These are phyloP conservation scores for Uloborus plumipes DNA, from an alignment of 2,888 invertebrate genomes.

Conservation along the genomic window DNA sequence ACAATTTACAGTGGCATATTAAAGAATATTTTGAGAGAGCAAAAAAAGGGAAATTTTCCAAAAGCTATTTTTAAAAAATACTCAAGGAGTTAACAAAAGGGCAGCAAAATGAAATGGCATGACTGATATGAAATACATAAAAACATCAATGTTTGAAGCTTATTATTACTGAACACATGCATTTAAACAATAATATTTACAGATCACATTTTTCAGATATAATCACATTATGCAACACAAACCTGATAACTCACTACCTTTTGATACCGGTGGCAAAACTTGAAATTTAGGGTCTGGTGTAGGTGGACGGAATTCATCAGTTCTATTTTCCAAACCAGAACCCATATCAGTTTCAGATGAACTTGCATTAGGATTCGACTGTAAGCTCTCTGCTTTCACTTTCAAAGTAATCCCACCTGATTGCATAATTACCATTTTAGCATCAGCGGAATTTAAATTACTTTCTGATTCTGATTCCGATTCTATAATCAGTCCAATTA, in stretches of 20 bases:
- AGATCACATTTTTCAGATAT: no score
- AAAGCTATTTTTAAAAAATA: no score
- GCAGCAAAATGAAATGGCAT: no score
- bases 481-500: slow-evolving; percentile 29
- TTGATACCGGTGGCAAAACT: slow-evolving; percentile 80
- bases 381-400: slow-evolving; percentile 55
- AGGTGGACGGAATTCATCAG: slow-evolving; percentile 73
- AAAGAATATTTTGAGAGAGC: no score
- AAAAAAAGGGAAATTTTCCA: no score
- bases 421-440: slow-evolving; percentile 44
- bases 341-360: slow-evolving; percentile 2
- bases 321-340: slow-evolving; percentile 76
- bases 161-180: no score
- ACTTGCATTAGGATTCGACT: slow-evolving; percentile 12
- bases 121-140: no score
- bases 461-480: slow-evolving; percentile 17
- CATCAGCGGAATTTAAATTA: slow-evolving; percentile 10
- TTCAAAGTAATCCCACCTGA: slow-evolving; percentile 59
- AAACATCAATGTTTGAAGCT: no score
- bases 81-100: no score
- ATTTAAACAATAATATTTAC: no score
- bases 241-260: slow-evolving; percentile 85
- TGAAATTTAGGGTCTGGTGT: slow-evolving; percentile 73
- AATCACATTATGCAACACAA: slow-evolving; percentile 80
- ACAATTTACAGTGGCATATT: no score